phyloP scores from a whole-genome alignment of 2,113 vertebrate genomes.

The Oreochromis spilurus region DNA sequence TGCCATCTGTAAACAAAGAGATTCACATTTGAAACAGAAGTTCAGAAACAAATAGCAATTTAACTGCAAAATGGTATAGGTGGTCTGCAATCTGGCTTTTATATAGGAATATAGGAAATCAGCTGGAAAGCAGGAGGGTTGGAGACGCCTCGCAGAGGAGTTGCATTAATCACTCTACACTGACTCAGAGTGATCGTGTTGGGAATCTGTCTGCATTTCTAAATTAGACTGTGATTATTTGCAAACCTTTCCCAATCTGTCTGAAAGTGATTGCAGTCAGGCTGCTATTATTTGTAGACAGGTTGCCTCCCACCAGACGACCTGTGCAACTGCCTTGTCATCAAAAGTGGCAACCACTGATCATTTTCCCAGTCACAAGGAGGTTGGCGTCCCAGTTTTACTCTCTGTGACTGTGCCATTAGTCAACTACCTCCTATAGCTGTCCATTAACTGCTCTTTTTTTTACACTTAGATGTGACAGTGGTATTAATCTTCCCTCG shows the following conservation, averaged over 20 bases:
- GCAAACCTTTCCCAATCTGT: neutral
- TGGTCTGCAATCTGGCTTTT: neutral
- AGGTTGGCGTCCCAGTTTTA: neutral
- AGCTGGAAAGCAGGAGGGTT: neutral
- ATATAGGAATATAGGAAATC: neutral
- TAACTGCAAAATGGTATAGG: neutral
- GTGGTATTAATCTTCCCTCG: neutral
- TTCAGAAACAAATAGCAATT: neutral
- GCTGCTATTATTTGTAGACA: neutral
- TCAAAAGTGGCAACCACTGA: neutral
- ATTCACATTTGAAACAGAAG: neutral
- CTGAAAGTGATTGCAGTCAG: neutral
- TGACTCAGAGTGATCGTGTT: neutral
- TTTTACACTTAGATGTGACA: neutral
- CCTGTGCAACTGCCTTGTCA: neutral
- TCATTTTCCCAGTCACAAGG: neutral
- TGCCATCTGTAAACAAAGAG: neutral
- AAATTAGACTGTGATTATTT: too few species aligned
- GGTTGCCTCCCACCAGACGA: neutral
- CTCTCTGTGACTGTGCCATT: neutral
- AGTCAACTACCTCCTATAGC: neutral
- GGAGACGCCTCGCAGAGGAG: neutral
- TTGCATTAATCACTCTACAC: neutral
- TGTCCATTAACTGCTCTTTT: neutral
- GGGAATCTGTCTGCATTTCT: neutral